phyloP scores from a whole-genome alignment of 2,888 invertebrate genomes.

The Corythucha ciliata region DNA sequence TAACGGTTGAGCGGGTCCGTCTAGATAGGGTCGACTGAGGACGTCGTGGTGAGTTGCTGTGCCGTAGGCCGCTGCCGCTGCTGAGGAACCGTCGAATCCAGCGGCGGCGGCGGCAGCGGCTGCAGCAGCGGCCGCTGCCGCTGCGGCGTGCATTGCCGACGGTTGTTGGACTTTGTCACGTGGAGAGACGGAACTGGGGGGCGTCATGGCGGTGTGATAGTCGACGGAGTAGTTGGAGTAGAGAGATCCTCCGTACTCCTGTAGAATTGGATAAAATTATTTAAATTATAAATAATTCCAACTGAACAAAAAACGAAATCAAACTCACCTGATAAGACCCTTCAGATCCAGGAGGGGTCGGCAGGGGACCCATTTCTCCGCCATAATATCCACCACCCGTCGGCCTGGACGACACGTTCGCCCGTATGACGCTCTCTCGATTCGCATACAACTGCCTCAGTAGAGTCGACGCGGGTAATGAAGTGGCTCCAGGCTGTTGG shows the following conservation, averaged over 20 bases:
- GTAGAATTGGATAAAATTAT: too few species aligned
- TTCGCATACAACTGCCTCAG: conserved; percentile 85
- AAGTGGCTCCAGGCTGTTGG: conserved; percentile 44
- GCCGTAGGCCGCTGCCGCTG: too few species aligned
- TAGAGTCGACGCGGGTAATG: conserved; percentile 77
- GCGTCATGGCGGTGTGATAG: conserved; percentile 91
- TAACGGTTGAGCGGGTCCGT: conserved; percentile 53
- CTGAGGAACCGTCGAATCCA: conserved; percentile 20
- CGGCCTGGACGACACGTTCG: conserved; percentile 54
- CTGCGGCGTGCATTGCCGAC: conserved; percentile 14
- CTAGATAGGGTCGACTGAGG: conserved; percentile 54
- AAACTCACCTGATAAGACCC: too few species aligned
- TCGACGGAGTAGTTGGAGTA: conserved; percentile 53
- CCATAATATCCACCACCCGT: conserved; percentile 43
- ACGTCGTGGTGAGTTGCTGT: conserved; percentile 44
- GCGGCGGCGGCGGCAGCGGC: conserved; percentile 31
- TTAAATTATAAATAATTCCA: too few species aligned
- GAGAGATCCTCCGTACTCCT: conserved; percentile 40
- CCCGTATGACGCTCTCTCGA: conserved; percentile 88
- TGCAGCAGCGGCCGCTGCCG: conserved; percentile 16
- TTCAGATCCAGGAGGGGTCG: conserved; percentile 86
- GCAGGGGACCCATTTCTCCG: conserved; percentile 55
- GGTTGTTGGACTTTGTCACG: conserved; percentile 65
- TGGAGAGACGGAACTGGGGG: conserved; percentile 93
- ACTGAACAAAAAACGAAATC: too few species aligned